A percentile compares a stretch with the other conserved stretches of the same genome.
These are phyloP conservation scores for Ophion ellenae DNA, from an alignment of 2,888 invertebrate species.

Conservation along the genomic window DNA sequence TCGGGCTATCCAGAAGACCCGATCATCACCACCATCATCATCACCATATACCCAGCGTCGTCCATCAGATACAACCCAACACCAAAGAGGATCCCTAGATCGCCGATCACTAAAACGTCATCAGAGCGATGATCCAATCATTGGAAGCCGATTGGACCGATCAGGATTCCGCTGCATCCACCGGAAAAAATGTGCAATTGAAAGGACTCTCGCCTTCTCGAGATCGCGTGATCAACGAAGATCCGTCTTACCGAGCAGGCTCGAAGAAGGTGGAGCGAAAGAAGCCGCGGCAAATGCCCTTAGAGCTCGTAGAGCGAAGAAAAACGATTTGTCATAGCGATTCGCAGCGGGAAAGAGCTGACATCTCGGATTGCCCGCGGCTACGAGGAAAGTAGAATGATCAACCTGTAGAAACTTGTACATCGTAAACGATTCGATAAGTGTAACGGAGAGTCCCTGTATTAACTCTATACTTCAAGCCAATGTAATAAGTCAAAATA, in stretches of 20 bases:
- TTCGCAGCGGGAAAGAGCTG: not conserved
- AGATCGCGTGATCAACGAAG: no score
- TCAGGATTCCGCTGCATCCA: not conserved
- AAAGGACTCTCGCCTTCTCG: no score
- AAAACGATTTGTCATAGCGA: conserved; percentile 23
- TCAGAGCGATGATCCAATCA: conserved; percentile 23
- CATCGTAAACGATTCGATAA: conserved; percentile 76
- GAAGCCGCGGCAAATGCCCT: not conserved
- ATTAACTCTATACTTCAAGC: conserved; percentile 75
- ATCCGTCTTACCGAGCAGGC: no score
- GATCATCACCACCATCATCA: conserved; percentile 83
- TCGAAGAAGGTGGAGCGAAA: not conserved
- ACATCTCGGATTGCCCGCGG: conserved; percentile 13
- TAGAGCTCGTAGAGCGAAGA: conserved; percentile 42
- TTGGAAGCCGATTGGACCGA: not conserved
- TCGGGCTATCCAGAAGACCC: conserved; percentile 83
- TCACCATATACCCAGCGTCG: conserved; percentile 81
- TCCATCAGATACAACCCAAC: conserved; percentile 80
- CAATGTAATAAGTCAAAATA: conserved; percentile 76
- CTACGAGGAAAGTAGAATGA: conserved; percentile 54
- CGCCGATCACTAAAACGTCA: not conserved
- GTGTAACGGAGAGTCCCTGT: conserved; percentile 70
- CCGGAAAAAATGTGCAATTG: not conserved
- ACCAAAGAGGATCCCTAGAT: conserved; percentile 81
- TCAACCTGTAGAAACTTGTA: conserved; percentile 78